Conservation (phyloP, 2,797 vertebrate genomes). For the Zalophus californianus region DNA sequence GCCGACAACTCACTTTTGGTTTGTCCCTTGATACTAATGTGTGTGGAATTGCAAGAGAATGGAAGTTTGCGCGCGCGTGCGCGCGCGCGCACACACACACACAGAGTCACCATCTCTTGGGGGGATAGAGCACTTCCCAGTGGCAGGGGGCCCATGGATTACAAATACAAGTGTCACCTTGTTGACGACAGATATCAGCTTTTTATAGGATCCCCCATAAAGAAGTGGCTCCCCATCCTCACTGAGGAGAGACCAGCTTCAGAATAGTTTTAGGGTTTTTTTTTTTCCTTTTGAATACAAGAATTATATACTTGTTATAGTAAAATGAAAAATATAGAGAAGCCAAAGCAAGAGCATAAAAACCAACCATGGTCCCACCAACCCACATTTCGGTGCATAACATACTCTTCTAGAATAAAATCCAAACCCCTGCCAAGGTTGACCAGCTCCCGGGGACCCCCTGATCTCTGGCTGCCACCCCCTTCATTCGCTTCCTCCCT, state of each 20-base stretch:
- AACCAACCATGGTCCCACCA: background rate
- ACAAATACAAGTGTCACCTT: background rate
- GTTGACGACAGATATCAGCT: background rate
- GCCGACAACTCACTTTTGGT: background rate
- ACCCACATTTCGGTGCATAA: rapidly evolving
- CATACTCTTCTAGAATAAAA: background rate
- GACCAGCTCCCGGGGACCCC: background rate
- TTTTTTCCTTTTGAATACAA: background rate
- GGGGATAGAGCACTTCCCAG: background rate
- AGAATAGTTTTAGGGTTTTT: background rate
- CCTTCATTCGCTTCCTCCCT: background rate
- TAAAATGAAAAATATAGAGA: background rate
- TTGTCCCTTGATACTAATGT: background rate
- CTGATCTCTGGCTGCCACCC: background rate
- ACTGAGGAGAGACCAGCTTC: background rate
- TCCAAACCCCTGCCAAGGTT: background rate
- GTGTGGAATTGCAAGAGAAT: background rate
- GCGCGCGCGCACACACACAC: rapidly evolving
- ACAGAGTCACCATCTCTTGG: no score
- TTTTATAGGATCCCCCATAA: no score
- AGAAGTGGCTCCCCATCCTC: background rate
- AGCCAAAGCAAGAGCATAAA: background rate
- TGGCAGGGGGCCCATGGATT: background rate
- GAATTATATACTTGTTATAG: background rate
- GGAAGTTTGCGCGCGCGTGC: background rate